These are phyloP conservation scores for Nomia melanderi DNA, from an alignment of 1,140 invertebrate species.

Conservation along the genomic window DNA sequence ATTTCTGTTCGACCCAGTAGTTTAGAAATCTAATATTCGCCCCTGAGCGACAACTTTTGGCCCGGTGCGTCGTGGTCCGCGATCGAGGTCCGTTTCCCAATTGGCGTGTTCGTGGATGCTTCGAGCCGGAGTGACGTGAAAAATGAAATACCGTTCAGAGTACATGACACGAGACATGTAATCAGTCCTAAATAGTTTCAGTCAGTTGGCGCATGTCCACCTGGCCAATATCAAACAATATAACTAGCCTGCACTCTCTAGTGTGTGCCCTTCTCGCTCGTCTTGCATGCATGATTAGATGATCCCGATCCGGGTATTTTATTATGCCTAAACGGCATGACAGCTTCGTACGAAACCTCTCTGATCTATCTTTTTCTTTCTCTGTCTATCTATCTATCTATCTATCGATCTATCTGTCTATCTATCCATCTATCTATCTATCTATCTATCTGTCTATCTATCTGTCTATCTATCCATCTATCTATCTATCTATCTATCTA, in stretches of 20 bases:
- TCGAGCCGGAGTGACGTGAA: constrained; percentile 54
- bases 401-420: not conserved
- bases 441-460: constrained; percentile 16
- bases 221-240: constrained; percentile 75
- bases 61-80: no score
- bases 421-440: not conserved
- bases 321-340: constrained; percentile 63
- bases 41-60: no score
- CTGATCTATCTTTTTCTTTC: constrained; percentile 31
- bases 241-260: constrained; percentile 79
- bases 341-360: constrained; percentile 57
- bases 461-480: constrained; percentile 29
- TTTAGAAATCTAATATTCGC: no score
- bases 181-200: constrained; percentile 61
- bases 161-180: constrained; percentile 64
- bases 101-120: no score
- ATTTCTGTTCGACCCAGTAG: no score
- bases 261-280: constrained; percentile 75
- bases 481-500: constrained; percentile 28
- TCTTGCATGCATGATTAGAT: constrained; percentile 77
- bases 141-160: constrained; percentile 70
- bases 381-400: constrained; percentile 22
- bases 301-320: constrained; percentile 68
- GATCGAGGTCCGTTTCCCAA: no score
- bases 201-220: constrained; percentile 78